Evolutionary conservation across 2,113 vertebrate genomes (phyloP), one percentile per base, ranked within the genome.

Genomic region (Machaerirhynchus nigripectus): DNA sequence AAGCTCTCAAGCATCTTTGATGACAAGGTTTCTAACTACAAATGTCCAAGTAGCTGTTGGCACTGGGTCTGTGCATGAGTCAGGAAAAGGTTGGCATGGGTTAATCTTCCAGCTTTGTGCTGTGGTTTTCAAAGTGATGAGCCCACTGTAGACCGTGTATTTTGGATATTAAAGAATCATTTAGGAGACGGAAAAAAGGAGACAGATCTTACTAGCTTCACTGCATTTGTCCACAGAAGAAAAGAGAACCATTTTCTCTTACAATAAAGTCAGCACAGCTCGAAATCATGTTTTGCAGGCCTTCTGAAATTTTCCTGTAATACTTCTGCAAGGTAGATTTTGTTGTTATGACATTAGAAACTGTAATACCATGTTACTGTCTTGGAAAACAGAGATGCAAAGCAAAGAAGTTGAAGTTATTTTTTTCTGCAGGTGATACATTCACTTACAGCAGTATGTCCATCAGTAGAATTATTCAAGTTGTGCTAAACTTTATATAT

Each of bases 91-190:
- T 50, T 89, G 50, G 35, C 65, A 33, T 85, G 56, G n/a, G 79
- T 84, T 63, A 70, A 81, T 80, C 82, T 95, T 71, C 83, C 65
- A 75, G 27, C n/a, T 92, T 81, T 78, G 23, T 80, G 52, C 77
- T 88, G 56, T 76, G 92, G 84, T 96, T 95, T 94, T 95, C 55
- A 93, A 94, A 97, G 96, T 69, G 50, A 85, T 91, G 84, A 91
- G 42, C 50, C 65, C 87, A 56, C 76, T 96, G 69, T 59, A 35
- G 49, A 85, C 73, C 75, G 86, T 94, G 46, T 86, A 44, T 60
- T 84, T 96, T 74, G 57, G 85, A 60, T 69, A 57, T 70, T 55
- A 86, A 67, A 23, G 27, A 75, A 31, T 95, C 67, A 92, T 75
- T 78, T 67, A 78, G 27, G 33, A 63, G 19, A 35, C 40, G 22